phyloP scores from a whole-genome alignment of 2,797 vertebrate species.

The Oreochromis mossambicus region DNA sequence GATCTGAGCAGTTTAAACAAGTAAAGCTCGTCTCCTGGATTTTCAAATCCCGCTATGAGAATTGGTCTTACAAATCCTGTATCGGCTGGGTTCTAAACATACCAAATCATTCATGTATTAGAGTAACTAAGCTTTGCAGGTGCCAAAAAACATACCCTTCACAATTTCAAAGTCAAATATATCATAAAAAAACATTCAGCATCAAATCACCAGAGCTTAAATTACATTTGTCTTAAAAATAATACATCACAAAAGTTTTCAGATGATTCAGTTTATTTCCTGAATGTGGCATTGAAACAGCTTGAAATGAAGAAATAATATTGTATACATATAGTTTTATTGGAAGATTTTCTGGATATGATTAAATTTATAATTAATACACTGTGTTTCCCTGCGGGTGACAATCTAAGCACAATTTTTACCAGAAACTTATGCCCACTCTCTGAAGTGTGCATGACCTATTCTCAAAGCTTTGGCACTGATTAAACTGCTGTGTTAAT shows the following conservation, averaged over 20 bases:
- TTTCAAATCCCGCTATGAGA: not conserved
- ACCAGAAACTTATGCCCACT: not conserved
- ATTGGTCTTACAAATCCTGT: not conserved
- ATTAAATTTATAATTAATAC: not conserved
- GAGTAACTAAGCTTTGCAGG: not conserved
- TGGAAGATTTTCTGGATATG: not conserved
- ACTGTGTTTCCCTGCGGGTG: not conserved
- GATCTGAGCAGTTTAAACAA: too few relatives aligned
- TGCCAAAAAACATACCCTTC: not conserved
- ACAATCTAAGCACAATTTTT: not conserved
- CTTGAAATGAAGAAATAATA: not conserved
- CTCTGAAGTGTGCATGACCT: not conserved
- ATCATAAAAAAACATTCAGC: not conserved
- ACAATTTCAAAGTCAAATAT: too few relatives aligned
- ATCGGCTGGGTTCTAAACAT: fast-evolving
- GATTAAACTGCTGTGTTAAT: not conserved
- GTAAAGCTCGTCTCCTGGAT: not conserved
- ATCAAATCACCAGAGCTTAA: not conserved
- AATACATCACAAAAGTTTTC: not conserved
- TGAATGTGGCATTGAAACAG: not conserved
- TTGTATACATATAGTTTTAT: not conserved
- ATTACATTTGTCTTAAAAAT: not conserved
- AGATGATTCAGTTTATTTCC: not conserved
- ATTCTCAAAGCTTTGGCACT: not conserved
- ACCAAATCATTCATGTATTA: not conserved